A percentile compares a stretch with the other conserved stretches of the same genome.
phyloP scores from a whole-genome alignment of 2,113 vertebrate species.

The Salvator merianae region DNA sequence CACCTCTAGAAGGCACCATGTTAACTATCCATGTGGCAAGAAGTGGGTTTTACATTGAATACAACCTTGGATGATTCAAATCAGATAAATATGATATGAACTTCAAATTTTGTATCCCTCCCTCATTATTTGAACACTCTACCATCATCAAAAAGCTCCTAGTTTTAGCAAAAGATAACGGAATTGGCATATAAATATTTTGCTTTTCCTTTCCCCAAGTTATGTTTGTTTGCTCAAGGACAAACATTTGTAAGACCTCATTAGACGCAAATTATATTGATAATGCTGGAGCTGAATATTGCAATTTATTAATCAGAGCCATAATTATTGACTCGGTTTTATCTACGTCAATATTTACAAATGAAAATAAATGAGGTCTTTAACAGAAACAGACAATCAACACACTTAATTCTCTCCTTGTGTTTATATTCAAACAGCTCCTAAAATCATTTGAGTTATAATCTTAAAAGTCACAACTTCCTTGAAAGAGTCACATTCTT shows the following conservation, averaged over 20 bases:
- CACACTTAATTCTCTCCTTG: neutral
- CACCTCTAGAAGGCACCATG: neutral
- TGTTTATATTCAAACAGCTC: neutral
- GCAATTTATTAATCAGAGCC: constrained; percentile 61
- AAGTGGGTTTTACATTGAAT: neutral
- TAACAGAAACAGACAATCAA: constrained; percentile 44
- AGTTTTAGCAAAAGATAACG: constrained; percentile 18
- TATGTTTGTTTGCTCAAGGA: constrained; percentile 56
- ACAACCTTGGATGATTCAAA: neutral
- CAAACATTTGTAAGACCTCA: constrained; percentile 48
- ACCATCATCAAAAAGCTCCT: neutral
- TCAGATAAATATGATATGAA: neutral
- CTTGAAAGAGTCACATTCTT: neutral
- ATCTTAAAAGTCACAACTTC: neutral
- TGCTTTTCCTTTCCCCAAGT: neutral
- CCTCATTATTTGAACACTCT: no score
- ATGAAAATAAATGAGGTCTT: constrained; percentile 56
- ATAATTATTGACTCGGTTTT: constrained; percentile 63
- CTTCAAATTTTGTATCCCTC: neutral
- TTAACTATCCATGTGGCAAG: neutral
- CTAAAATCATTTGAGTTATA: neutral
- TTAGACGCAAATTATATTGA: constrained; percentile 60
- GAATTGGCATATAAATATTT: constrained; percentile 2
- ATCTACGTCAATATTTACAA: constrained; percentile 62
- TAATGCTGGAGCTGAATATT: constrained; percentile 49